Percentiles rank a stretch among this genome's conserved stretches.
Evolutionary conservation across 2,888 invertebrate species (phyloP).

Genomic region (Drosophila neoperkinsi): DNA sequence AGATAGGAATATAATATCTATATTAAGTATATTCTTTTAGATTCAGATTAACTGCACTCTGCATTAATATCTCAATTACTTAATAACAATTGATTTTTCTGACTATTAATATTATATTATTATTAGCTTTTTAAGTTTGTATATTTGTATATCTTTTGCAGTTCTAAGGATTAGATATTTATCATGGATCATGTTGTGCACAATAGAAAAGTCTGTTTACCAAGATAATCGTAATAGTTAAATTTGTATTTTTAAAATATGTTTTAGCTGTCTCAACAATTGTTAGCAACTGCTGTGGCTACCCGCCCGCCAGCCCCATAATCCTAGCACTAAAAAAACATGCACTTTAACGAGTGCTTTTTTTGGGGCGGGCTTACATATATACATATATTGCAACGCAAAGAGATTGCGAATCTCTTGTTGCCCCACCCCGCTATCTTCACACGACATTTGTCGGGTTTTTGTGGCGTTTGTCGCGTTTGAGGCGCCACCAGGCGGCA

Average conservation of each 20-base stretch:
- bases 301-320: conserved; percentile 23
- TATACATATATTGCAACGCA: conserved; percentile 37
- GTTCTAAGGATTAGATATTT: background rate
- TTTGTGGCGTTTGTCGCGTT: conserved; percentile 29
- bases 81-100: too few species aligned
- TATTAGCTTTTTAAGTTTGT: too few species aligned
- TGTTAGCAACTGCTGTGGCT: background rate
- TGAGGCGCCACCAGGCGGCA: conserved; percentile 48
- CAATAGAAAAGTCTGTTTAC: background rate
- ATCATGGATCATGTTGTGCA: background rate
- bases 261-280: too few species aligned
- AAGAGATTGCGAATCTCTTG: conserved; percentile 33
- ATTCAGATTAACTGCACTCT: too few species aligned
- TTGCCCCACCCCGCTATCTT: background rate
- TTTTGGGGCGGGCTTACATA: conserved; percentile 12
- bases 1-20: too few species aligned
- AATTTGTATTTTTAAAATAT: too few species aligned
- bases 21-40: too few species aligned
- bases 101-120: too few species aligned
- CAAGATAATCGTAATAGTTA: background rate
- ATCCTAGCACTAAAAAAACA: conserved; percentile 50
- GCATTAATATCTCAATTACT: too few species aligned
- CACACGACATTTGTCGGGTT: conserved; percentile 2
- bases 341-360: conserved; percentile 55
- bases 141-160: background rate